A percentile compares a stretch with the other conserved stretches of the same genome.
These are phyloP conservation scores for Bombus confusus DNA, from an alignment of 1,140 invertebrate genomes.

Conservation along the genomic window DNA sequence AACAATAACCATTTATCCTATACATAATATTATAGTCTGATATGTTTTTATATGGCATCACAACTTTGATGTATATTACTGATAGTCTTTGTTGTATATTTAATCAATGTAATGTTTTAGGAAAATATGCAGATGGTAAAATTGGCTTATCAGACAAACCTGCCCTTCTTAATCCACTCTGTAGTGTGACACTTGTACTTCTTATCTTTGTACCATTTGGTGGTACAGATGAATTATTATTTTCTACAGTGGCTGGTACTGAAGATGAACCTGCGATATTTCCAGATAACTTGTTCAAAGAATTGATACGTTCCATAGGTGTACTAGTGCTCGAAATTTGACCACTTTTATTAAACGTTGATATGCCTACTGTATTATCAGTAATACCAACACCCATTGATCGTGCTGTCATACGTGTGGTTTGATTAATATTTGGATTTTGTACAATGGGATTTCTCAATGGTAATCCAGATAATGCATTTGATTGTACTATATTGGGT, in stretches of 20 bases:
- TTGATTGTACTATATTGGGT: slow-evolving; percentile 63
- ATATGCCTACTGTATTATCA: slow-evolving; percentile 71
- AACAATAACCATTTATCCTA: slow-evolving; percentile 17
- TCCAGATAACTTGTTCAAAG: slow-evolving; percentile 68
- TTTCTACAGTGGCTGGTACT: slow-evolving; percentile 71
- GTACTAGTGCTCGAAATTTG: slow-evolving; percentile 80
- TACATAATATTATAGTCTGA: neutral
- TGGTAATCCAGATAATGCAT: slow-evolving; percentile 67
- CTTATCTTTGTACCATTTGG: slow-evolving; percentile 72
- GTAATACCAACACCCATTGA: slow-evolving; percentile 71
- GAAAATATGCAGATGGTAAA: slow-evolving; percentile 79
- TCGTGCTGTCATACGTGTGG: slow-evolving; percentile 68
- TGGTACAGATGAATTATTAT: slow-evolving; percentile 72
- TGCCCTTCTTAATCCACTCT: slow-evolving; percentile 76
- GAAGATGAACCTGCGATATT: slow-evolving; percentile 65
- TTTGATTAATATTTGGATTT: slow-evolving; percentile 78
- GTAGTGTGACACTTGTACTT: slow-evolving; percentile 68
- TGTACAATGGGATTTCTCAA: slow-evolving; percentile 75
- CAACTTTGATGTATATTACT: slow-evolving; percentile 29
- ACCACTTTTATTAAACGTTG: slow-evolving; percentile 74
- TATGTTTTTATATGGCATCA: neutral
- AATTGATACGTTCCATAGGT: slow-evolving; percentile 77
- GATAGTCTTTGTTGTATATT: neutral
- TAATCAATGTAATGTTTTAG: slow-evolving; percentile 74
- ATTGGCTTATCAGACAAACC: slow-evolving; percentile 75